Percentiles rank a stretch among this genome's conserved stretches.
phyloP scores from a whole-genome alignment of 2,888 invertebrate species.

The Tiphia femorata region DNA sequence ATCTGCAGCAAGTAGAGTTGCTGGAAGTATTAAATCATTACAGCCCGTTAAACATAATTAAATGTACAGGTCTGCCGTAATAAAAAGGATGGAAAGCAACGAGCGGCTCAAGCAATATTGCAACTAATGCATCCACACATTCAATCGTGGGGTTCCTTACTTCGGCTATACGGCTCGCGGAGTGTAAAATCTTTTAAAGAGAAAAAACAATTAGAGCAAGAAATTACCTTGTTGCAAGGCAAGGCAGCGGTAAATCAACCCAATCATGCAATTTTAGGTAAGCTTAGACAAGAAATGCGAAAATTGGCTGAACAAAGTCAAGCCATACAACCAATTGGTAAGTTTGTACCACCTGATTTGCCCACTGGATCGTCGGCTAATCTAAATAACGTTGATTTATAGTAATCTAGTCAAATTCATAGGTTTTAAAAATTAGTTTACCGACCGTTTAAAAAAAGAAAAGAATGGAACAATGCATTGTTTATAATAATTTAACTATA shows the following conservation, averaged over 20 bases:
- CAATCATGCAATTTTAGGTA: constrained; percentile 90
- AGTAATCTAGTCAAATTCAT: constrained; percentile 34
- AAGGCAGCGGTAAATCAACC: constrained; percentile 92
- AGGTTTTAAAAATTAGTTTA: background rate
- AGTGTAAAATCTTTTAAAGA: constrained; percentile 93
- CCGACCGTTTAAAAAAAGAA: no score
- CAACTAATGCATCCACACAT: constrained; percentile 95
- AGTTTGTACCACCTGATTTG: constrained; percentile 76
- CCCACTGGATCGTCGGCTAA: constrained; percentile 83
- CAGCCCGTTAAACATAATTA: background rate
- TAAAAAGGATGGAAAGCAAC: constrained; percentile 96
- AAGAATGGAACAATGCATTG: no score
- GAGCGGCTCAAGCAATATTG: constrained; percentile 94
- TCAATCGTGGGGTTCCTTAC: constrained; percentile 92
- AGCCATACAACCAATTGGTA: constrained; percentile 71
- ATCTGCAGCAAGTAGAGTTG: no score
- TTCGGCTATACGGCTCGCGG: constrained; percentile 92
- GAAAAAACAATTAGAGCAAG: constrained; percentile 92
- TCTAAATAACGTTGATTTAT: constrained; percentile 83
- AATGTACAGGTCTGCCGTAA: constrained; percentile 83
- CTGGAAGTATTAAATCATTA: no score
- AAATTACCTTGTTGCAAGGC: constrained; percentile 90
- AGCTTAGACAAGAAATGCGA: constrained; percentile 85
- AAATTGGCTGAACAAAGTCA: constrained; percentile 77
- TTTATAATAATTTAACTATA: no score